Base-by-base conservation (phyloP, 2,888 invertebrate species). In the Neelides folsomi region DNA sequence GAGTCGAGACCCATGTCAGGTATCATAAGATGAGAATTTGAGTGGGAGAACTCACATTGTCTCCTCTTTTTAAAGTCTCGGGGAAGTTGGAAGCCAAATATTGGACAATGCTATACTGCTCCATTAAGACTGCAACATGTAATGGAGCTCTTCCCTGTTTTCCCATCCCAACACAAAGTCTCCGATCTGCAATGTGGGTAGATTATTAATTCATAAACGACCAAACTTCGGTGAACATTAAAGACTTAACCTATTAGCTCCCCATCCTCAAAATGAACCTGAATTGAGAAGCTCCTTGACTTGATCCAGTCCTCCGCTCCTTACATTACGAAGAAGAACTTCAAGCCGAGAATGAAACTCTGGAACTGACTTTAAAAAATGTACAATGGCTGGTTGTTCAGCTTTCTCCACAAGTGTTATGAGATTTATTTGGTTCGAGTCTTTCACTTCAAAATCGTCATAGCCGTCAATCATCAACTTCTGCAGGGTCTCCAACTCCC, bases 111-210 rank as follows among this genome's bases (percentile, higher is more conserved):
- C 87, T 83, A 59, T 83, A 82, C 50, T 84, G 80, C 66, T 90
- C 86, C 52, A 82, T 81, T 10, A 93, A 72, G 12, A 92, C 84
- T 0, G 90, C 90, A 47, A 90, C 79, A 68, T 94, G 94, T 16
- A 94, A 73, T 0, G 88, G 77, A 50, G 82, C 83, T 54, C 88
- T 77, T 6, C 86, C 83, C 68, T 77, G 77, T n/a, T 75, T 72
- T 67, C 82, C 84, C 67, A 79, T 82, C 0, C 77, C 78, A 41
- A 76, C 71, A 0, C 78, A 77, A 44, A 79, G 66, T 16, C 51
- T 52, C 18, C 50, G 76, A 66, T 64, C 75, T 73, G 15, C 75
- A 75, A 27, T 27, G 3, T 27, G 27, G 27, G 27, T 5, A 27
- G 27, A 27, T 27, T 27, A 27, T n/a, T n/a, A n/a, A n/a, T n/a